These are phyloP conservation scores for Polydrusus cervinus DNA, from an alignment of 2,888 invertebrate species.

Conservation along the genomic window DNA sequence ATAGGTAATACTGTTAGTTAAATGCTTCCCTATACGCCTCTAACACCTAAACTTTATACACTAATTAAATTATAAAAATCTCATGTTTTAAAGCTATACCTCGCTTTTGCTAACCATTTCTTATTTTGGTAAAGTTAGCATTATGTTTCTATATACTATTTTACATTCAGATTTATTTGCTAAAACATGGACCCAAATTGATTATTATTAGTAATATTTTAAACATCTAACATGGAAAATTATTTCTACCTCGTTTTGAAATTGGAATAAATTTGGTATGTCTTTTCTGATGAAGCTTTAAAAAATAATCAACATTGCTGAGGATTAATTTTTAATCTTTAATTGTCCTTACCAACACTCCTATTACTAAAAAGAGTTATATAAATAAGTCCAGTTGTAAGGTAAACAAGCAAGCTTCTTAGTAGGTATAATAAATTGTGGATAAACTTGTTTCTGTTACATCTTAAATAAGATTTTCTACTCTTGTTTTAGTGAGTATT, in stretches of 20 bases:
- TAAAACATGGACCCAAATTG: constrained; percentile 60
- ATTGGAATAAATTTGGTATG: neutral
- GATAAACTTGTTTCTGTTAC: too few relatives aligned
- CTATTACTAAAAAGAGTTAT: too few relatives aligned
- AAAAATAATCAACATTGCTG: too few relatives aligned
- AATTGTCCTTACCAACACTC: too few relatives aligned
- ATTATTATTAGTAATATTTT: constrained; percentile 47
- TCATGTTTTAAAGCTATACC: constrained; percentile 62
- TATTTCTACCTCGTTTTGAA: constrained; percentile 10
- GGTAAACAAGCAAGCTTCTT: too few relatives aligned
- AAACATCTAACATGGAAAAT: constrained; percentile 44
- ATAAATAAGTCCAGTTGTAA: too few relatives aligned
- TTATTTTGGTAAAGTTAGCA: constrained; percentile 34
- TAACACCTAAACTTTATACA: constrained; percentile 36
- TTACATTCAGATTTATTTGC: constrained; percentile 30
- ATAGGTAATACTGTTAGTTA: constrained; percentile 14
- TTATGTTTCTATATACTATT: constrained; percentile 31
- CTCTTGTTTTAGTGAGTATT: too few relatives aligned
- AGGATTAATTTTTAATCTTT: too few relatives aligned
- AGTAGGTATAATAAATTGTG: too few relatives aligned
- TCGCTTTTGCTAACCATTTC: constrained; percentile 56
- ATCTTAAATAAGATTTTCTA: too few relatives aligned
- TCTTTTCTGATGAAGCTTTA: neutral
- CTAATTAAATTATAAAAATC: constrained; percentile 34
- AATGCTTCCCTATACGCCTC: constrained; percentile 10